Evolutionary conservation across 1,140 invertebrate species (phyloP), one percentile per base, ranked within the genome.

Genomic region (Drosophila busckii): DNA sequence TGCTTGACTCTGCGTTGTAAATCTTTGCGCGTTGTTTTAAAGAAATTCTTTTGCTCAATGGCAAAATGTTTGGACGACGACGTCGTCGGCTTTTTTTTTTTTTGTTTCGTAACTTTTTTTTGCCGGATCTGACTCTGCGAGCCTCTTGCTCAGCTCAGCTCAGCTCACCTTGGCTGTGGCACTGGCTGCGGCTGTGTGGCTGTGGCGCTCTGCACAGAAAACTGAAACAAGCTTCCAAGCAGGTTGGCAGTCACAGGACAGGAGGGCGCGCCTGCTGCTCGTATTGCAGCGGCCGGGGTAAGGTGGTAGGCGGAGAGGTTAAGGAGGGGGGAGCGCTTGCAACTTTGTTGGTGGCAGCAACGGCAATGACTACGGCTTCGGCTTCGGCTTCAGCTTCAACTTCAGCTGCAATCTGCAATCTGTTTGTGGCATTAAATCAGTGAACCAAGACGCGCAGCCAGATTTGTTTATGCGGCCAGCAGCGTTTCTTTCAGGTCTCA

Each of bases 351-450:
- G 62, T 44, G 31, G 29, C 22, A 19, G 17, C 35, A n/a, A n/a
- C 22, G 37, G 29, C 20, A 40, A 13, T 29, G 53, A 35, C 4
- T 22, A 37, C 52, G 12, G 54, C 50, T 48, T 41, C 41, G 58
- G 58, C 55, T 55, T n/a, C 49, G 50, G 46, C 46, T 63, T 52
- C 69, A 56, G 32, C 22, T 25, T 6, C 15, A 40, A 16, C 29
- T 19, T 26, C 29, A 19, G 15, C 32, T 65, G 66, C 73, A 80
- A 80, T 80, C 73, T 80, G 75, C 73, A 80, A 80, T 80, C 73
- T 80, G 75, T 80, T 80, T 80, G 73, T 73, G 73, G 73, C 73
- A 80, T 82, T 80, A 80, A 80, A 82, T 80, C 75, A 82, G 75
- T 80, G 75, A 80, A 80, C 54, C 75, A 80, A 80, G 69, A 80